These are phyloP conservation scores for Promerops cafer DNA, from an alignment of 2,113 vertebrate genomes.

Conservation along the genomic window DNA sequence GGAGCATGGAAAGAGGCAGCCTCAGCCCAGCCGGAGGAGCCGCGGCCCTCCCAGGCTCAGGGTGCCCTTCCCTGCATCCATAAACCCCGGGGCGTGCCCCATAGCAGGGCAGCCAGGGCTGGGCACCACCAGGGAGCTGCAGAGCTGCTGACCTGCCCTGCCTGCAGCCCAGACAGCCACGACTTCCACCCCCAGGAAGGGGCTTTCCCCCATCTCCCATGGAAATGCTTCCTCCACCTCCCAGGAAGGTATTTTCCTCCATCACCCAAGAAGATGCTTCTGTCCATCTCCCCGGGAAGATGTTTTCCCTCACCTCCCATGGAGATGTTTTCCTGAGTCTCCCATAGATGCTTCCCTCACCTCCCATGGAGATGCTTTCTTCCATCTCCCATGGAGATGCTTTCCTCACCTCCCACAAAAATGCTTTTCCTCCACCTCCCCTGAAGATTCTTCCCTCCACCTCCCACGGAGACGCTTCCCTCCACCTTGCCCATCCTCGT, in stretches of 20 bases:
- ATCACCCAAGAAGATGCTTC: accelerated
- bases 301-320: not conserved
- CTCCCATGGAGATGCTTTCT: not conserved
- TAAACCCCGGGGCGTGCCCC: not conserved
- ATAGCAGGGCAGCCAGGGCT: accelerated
- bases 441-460: not conserved
- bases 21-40: not conserved
- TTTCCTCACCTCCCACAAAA: not conserved
- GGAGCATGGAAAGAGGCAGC: not conserved
- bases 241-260: not conserved
- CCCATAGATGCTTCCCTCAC: not conserved
- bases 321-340: not conserved
- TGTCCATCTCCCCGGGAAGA: accelerated
- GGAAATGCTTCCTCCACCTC: not conserved
- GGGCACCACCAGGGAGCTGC: not conserved
- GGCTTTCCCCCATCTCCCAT: not conserved
- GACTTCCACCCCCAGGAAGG: not conserved
- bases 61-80: not conserved
- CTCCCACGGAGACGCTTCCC: not conserved
- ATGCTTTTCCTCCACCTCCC: not conserved
- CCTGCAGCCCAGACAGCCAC: not conserved
- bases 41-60: accelerated
- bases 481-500: not conserved
- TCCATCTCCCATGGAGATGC: not conserved
- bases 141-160: not conserved